Evolutionary conservation across 2,888 invertebrate species (phyloP).

Genomic region (Cryptophagus acutangulus): DNA sequence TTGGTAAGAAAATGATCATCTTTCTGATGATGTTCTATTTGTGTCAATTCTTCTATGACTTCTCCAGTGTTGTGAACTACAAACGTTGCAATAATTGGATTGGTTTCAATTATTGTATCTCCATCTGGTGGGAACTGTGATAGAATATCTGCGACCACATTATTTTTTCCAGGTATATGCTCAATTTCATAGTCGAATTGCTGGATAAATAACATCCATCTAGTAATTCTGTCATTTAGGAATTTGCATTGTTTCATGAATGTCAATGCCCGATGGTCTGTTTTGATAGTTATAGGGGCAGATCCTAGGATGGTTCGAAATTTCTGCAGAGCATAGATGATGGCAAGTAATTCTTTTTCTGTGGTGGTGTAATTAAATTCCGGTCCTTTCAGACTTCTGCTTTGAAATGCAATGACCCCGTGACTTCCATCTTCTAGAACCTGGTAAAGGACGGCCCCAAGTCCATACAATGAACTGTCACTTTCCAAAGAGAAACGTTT

Average conservation of each 20-base stretch:
- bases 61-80: no score
- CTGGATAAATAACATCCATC: conserved; percentile 15
- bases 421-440: conserved; percentile 10
- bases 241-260: conserved; percentile 19
- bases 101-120: neutral
- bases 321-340: conserved; percentile 17
- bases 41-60: no score
- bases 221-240: conserved; percentile 15
- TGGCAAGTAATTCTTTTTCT: conserved; percentile 21
- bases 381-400: conserved; percentile 12
- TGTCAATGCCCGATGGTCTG: conserved; percentile 20
- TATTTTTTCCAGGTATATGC: conserved; percentile 16
- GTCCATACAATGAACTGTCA: conserved; percentile 11
- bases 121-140: conserved; percentile 9
- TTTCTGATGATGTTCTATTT: no score
- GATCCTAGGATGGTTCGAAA: conserved; percentile 13
- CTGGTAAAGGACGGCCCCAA: conserved; percentile 17
- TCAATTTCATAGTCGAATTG: conserved; percentile 16
- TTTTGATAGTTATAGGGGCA: conserved; percentile 13
- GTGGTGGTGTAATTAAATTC: conserved; percentile 21
- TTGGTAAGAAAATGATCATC: no score
- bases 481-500: conserved; percentile 11
- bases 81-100: conserved; percentile 5
- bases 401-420: conserved; percentile 17
- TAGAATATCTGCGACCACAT: conserved; percentile 16